Evolutionary conservation across 2,888 invertebrate species (phyloP).

Genomic region (Morpho helenor): DNA sequence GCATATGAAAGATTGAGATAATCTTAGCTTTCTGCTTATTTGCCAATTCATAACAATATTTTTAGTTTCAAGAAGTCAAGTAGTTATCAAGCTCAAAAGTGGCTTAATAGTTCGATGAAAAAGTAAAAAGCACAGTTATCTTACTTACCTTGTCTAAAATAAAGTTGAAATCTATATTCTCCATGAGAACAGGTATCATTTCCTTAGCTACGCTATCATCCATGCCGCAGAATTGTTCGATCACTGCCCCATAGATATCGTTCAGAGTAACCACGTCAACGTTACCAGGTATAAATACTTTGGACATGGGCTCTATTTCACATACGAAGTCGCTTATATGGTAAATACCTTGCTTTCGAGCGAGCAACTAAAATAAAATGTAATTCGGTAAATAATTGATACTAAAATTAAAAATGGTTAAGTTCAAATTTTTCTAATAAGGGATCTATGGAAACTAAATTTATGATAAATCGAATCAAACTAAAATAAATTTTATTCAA

Average conservation of each 20-base stretch:
- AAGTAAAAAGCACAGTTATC: no score
- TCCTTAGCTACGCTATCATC: constrained; percentile 54
- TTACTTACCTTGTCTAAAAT: constrained; percentile 52
- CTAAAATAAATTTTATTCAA: no score
- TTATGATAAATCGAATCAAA: no score
- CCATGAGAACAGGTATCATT: constrained; percentile 55
- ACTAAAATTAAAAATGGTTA: background rate
- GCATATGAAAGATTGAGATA: no score
- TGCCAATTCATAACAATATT: no score
- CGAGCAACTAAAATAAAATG: constrained; percentile 40
- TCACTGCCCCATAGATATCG: constrained; percentile 55
- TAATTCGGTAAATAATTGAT: background rate
- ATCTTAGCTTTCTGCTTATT: no score
- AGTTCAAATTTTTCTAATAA: no score
- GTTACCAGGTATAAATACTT: constrained; percentile 41
- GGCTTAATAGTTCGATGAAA: no score
- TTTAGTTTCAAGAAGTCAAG: no score
- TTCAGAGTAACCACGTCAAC: constrained; percentile 47
- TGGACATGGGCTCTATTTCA: constrained; percentile 45
- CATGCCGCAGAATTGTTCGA: constrained; percentile 68
- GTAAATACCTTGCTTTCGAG: constrained; percentile 40
- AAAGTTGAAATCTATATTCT: constrained; percentile 58
- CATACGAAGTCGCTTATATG: constrained; percentile 53
- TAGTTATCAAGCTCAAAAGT: no score
- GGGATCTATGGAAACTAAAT: no score